These are phyloP conservation scores for Drosophila virilis DNA, from an alignment of 1,140 invertebrate species.

Conservation along the genomic window DNA sequence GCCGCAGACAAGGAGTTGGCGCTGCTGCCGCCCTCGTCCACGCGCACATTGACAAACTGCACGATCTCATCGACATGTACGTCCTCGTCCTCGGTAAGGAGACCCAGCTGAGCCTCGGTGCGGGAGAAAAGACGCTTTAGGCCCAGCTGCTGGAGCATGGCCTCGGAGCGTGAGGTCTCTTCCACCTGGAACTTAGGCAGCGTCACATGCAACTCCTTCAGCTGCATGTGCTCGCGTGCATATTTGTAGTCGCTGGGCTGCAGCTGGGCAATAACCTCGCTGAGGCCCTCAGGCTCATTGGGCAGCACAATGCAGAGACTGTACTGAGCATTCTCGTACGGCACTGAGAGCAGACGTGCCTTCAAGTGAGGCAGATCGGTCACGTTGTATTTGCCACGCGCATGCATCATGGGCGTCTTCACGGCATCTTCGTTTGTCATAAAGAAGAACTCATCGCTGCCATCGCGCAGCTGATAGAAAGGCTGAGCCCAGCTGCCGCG, in stretches of 20 bases:
- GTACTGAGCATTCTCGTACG: slow-evolving; percentile 87
- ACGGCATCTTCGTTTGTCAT: slow-evolving; percentile 86
- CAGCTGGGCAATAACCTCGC: slow-evolving; percentile 67
- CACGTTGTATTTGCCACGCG: slow-evolving; percentile 85
- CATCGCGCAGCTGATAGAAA: slow-evolving; percentile 71
- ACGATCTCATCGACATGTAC: slow-evolving; percentile 87
- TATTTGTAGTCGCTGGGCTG: slow-evolving; percentile 64
- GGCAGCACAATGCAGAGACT: slow-evolving; percentile 86
- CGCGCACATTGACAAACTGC: slow-evolving; percentile 86
- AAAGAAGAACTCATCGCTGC: slow-evolving; percentile 85
- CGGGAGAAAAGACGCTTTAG: slow-evolving; percentile 86
- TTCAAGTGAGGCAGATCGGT: slow-evolving; percentile 85
- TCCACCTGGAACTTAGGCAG: slow-evolving; percentile 80
- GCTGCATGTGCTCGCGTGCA: slow-evolving; percentile 37
- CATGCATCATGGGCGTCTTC: slow-evolving; percentile 86
- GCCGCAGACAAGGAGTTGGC: slow-evolving; percentile 65
- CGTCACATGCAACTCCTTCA: slow-evolving; percentile 63
- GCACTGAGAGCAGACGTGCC: slow-evolving; percentile 86
- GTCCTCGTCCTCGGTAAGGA: slow-evolving; percentile 85
- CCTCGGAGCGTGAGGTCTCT: slow-evolving; percentile 77
- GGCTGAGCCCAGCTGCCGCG: slow-evolving; percentile 84
- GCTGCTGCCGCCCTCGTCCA: slow-evolving; percentile 85
- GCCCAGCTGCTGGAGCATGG: slow-evolving; percentile 84
- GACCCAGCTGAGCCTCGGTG: slow-evolving; percentile 86
- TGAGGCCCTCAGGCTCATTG: slow-evolving; percentile 85